These are phyloP conservation scores for Cliona cf. orientalis DNA, from an alignment of 37 sponge, comb jelly and placozoan species.

Conservation along the genomic window DNA sequence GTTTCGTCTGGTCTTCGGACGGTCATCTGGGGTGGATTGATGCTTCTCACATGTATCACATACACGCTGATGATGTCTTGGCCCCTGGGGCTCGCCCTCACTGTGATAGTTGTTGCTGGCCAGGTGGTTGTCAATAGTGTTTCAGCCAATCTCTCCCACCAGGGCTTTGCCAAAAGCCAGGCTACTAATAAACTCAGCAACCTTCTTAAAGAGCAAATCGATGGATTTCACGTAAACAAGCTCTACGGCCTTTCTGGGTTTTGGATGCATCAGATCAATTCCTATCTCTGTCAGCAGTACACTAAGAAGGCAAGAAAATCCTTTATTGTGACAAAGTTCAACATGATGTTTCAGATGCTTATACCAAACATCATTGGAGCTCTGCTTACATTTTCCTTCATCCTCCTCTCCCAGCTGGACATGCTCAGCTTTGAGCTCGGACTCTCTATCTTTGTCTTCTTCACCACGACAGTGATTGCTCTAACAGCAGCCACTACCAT, in stretches of 20 bases:
- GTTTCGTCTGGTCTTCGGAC: constrained; percentile 25
- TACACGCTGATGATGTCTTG: constrained; percentile 24
- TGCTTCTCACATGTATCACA: constrained; percentile 22
- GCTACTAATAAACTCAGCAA: constrained; percentile 16
- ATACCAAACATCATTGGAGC: constrained; percentile 10
- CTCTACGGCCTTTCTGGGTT: constrained; percentile 21
- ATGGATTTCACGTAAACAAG: constrained; percentile 48
- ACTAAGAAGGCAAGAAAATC: constrained; percentile 16
- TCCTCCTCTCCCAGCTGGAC: constrained; percentile 16
- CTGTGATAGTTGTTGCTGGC: background rate
- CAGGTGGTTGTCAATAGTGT: constrained; percentile 8
- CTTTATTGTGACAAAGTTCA: constrained; percentile 17
- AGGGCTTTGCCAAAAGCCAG: constrained; percentile 36
- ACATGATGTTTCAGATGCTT: constrained; percentile 14
- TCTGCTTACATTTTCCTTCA: constrained; percentile 19
- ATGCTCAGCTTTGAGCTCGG: constrained; percentile 21
- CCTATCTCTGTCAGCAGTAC: constrained; percentile 10
- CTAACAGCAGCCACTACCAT: constrained; percentile 18
- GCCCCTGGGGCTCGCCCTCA: constrained; percentile 44
- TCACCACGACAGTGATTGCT: background rate
- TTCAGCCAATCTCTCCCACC: background rate
- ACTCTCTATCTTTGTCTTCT: constrained; percentile 27
- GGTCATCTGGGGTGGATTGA: constrained; percentile 6
- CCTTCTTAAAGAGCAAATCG: constrained; percentile 45
- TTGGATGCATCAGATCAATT: constrained; percentile 24